Evolutionary conservation across 2,888 invertebrate genomes (phyloP), one percentile per base, ranked within the genome.

Genomic region (Lithophane socia): DNA sequence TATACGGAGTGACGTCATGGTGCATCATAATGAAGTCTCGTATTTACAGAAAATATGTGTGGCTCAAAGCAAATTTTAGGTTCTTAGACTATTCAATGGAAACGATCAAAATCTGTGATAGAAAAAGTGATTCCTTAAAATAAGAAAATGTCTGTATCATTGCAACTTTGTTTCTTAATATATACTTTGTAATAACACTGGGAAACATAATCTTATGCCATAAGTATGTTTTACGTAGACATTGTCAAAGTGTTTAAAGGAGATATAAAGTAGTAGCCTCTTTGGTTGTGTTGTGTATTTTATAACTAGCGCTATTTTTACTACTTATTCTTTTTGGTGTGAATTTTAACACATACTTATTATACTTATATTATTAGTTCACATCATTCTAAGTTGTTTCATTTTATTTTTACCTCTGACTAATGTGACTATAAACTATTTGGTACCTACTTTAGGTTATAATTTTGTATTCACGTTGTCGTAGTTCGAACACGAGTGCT

Each of bases 1-100:
- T 75, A 24, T 9, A 52, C 8, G 63, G 63, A 16, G 56, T 64
- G 16, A 21, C 8, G 7, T 75, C 75, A 29, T 75, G 75, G 63
- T 64, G 56, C 24, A 58, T 65, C 12, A 16, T 75, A 1, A 49
- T 9, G 16, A 75, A 65, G n/a, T 56, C 24, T 56, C n/a, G n/a
- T 56, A n/a, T 5, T 56, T 24, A 56, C 5, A 56, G 56, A 56
- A 54, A n/a, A 8, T 76, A 29, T 21, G 47, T 64, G 21, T 75
- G 56, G 4, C n/a, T 56, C 12, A 56, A 56, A n/a, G 56, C 56
- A n/a, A 56, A 56, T 56, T 56, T n/a, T 54, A 21, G 3, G 7
- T 56, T 56, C 1, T 56, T 56, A n/a, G n/a, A 12, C 12, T n/a
- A n/a, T 56, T 12, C 12, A 56, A 56, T 56, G 56, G n/a, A 56